Evolutionary conservation across 2,113 vertebrate species (phyloP).

Genomic region (Clarias magur): DNA sequence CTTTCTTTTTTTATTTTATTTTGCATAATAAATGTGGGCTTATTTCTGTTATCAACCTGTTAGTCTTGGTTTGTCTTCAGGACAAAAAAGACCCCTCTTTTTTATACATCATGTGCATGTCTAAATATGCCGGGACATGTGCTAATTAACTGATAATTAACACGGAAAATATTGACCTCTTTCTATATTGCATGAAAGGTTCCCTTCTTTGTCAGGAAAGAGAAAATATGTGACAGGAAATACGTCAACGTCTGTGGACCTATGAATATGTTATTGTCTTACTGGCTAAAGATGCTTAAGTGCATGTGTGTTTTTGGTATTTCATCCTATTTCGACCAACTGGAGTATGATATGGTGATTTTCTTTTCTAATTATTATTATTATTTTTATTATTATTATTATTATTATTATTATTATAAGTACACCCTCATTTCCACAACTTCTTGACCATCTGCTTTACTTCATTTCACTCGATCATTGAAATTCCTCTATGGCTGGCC

Average conservation of each 20-base stretch:
- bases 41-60: constrained; percentile 43
- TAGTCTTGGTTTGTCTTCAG: constrained; percentile 26
- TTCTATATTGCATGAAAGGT: constrained; percentile 20
- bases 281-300: constrained; percentile 28
- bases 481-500: constrained; percentile 32
- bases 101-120: constrained; percentile 24
- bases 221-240: constrained; percentile 24
- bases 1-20: constrained; percentile 39
- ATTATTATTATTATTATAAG: constrained; percentile 36
- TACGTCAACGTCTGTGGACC: constrained; percentile 12
- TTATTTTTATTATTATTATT: no score
- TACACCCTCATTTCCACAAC: constrained; percentile 57
- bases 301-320: constrained; percentile 37
- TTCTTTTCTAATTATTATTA: neutral
- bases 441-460: constrained; percentile 66
- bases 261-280: constrained; percentile 32
- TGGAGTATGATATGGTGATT: constrained; percentile 32
- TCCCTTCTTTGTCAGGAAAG: neutral
- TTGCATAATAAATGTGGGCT: constrained; percentile 56
- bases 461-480: constrained; percentile 28
- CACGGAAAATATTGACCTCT: constrained; percentile 15
- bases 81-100: neutral
- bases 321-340: constrained; percentile 35
- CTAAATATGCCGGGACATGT: constrained; percentile 35
- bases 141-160: constrained; percentile 15